Evolutionary conservation across 2,113 vertebrate genomes (phyloP), one percentile per base, ranked within the genome.

Genomic region (Phocoena phocoena): DNA sequence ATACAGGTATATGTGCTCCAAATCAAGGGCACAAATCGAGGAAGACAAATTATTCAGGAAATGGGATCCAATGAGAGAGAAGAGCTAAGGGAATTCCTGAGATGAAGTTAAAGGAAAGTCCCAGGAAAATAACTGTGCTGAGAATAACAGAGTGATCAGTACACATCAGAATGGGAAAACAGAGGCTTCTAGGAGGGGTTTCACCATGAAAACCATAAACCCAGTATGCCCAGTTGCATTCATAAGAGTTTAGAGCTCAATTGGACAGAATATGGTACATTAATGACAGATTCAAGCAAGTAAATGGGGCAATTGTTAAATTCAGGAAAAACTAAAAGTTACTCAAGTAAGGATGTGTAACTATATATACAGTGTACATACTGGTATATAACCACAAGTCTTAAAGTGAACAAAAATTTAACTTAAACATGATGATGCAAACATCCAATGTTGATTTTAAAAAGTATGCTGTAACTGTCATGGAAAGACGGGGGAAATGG

Each of bases 101-200:
- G 31, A 47, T 50, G 31, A 70, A 93, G 58, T 89, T 25, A 28
- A 92, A 95, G 73, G 47, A 44, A 93, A 92, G 71, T 93, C 89
- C 82, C 89, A 89, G 62, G 36, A 96, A 96, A 96, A 92, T 84
- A 70, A 41, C 70, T 70, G 7, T 60, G 26, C 50, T 7, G 6
- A 80, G 15, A 23, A 17, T 70, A 79, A 38, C 1, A 62, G 41
- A 74, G 23, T 15, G 18, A 41, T 62, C 17, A 20, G 2, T 74
- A 38, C 41, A 79, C 67, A 77, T 93, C 62, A 83, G 31, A 89
- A 95, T 8, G 11, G 44, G 74, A 70, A 76, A 93, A 50, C 3
- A 28, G 13, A 88, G 10, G 44, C 8, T 60, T 93, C 41, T 67
- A 77, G 26, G 26, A 82, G 21, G 3, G 6, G 3, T 44, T 20